These are phyloP conservation scores for Synanthedon andrenaeformis DNA, from an alignment of 2,888 invertebrate genomes.

Conservation along the genomic window DNA sequence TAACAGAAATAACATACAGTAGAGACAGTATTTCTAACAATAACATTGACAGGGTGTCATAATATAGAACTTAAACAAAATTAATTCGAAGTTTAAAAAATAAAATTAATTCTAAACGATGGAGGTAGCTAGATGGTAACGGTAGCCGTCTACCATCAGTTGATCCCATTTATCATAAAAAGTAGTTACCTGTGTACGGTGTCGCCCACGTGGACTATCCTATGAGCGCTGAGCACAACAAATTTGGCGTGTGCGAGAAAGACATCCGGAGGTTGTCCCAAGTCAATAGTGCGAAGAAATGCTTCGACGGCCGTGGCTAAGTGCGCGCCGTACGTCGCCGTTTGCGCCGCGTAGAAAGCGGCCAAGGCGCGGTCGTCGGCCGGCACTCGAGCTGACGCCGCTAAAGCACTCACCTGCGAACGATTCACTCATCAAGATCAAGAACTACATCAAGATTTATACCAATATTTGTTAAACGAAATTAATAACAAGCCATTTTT, in stretches of 20 bases:
- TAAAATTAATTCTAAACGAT: no score
- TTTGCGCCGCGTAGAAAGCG: constrained; percentile 88
- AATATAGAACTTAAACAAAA: no score
- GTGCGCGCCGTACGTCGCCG: constrained; percentile 85
- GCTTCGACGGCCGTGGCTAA: constrained; percentile 92
- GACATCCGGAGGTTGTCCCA: constrained; percentile 92
- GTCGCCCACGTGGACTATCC: constrained; percentile 94
- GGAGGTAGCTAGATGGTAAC: no score
- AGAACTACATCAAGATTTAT: neutral
- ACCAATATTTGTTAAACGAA: neutral
- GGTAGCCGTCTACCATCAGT: no score
- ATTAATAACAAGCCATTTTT: neutral
- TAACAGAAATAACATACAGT: no score
- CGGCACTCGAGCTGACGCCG: constrained; percentile 70
- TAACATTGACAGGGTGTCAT: no score
- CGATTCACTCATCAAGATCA: no score
- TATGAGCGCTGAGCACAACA: constrained; percentile 93
- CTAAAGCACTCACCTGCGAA: constrained; percentile 57
- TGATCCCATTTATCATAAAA: neutral
- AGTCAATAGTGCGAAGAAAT: constrained; percentile 90
- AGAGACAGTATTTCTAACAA: no score
- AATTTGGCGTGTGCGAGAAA: constrained; percentile 95
- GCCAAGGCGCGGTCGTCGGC: constrained; percentile 86
- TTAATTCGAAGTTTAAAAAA: no score
- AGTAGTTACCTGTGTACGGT: constrained; percentile 76